Evolutionary conservation across 2,888 invertebrate species (phyloP).

Genomic region (Scotopteryx bipunctaria): DNA sequence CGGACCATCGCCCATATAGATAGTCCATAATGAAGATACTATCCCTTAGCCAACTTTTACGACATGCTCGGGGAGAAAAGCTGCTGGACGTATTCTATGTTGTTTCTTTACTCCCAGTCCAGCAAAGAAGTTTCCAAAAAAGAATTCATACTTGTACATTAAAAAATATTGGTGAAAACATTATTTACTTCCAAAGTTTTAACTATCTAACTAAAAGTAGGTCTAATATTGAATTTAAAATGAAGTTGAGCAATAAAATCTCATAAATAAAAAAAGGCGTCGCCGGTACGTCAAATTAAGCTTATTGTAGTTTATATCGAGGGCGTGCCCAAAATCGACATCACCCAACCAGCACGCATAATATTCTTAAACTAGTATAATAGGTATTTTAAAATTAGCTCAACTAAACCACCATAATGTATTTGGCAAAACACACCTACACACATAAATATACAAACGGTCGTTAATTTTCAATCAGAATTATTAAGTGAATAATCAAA

Average conservation of each 20-base stretch:
- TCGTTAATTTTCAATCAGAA: conserved; percentile 11
- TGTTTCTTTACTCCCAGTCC: too few species aligned
- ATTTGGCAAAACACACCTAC: not conserved
- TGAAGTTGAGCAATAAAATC: conserved; percentile 22
- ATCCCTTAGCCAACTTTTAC: too few species aligned
- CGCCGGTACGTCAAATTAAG: conserved; percentile 26
- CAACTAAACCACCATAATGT: not conserved
- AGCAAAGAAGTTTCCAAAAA: too few species aligned
- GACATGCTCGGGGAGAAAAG: too few species aligned
- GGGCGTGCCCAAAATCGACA: conserved; percentile 41
- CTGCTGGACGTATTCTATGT: too few species aligned
- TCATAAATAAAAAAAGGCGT: conserved; percentile 28
- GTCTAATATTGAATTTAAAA: not conserved
- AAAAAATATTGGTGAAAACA: too few species aligned
- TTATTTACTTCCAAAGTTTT: too few species aligned
- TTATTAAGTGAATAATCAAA: conserved; percentile 1
- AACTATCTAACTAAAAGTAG: too few species aligned
- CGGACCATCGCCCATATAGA: too few species aligned
- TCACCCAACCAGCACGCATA: conserved; percentile 25
- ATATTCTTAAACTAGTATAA: conserved; percentile 18
- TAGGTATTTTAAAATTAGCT: not conserved
- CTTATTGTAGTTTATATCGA: conserved; percentile 26
- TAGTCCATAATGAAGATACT: too few species aligned
- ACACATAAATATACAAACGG: not conserved
- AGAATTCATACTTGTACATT: too few species aligned